phyloP scores from a whole-genome alignment of 64 coral and sea anemone genomes.

The Montipora cactus region DNA sequence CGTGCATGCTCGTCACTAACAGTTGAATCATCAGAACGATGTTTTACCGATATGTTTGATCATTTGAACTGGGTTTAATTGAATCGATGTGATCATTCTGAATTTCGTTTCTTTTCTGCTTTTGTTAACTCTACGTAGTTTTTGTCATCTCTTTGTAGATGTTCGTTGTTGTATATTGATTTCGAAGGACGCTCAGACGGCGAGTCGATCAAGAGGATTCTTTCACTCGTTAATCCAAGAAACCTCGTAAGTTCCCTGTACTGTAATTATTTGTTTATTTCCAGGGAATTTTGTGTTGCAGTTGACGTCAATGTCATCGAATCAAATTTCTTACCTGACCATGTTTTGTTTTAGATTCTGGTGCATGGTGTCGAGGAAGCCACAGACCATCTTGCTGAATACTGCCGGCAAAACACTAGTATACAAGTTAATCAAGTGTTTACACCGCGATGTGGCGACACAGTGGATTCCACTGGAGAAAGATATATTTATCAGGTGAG shows the following conservation, averaged over 20 bases:
- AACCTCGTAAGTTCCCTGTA: slow-evolving; percentile 74
- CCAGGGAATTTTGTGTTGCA: no score
- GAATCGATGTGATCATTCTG: no score
- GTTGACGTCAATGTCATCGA: no score
- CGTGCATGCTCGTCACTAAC: background rate
- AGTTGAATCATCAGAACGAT: background rate
- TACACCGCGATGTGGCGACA: slow-evolving; percentile 87
- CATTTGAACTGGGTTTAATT: no score
- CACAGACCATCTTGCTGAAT: slow-evolving; percentile 91
- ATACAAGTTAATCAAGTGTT: slow-evolving; percentile 95
- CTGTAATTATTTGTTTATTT: no score
- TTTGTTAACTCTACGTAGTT: background rate
- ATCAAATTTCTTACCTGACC: no score
- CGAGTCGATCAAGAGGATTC: slow-evolving; percentile 98
- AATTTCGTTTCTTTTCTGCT: no score
- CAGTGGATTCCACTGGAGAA: slow-evolving; percentile 94
- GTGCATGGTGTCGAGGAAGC: slow-evolving; percentile 83
- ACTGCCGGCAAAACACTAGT: slow-evolving; percentile 85
- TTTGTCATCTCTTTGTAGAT: slow-evolving; percentile 46
- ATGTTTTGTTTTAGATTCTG: slow-evolving; percentile 67
- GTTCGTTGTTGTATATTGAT: slow-evolving; percentile 90
- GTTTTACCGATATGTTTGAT: no score
- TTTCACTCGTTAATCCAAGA: slow-evolving; percentile 95
- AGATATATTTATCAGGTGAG: slow-evolving; percentile 98
- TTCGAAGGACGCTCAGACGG: slow-evolving; percentile 98